These are phyloP conservation scores for Corydoras sp. DNA, from an alignment of 2,113 vertebrate genomes.

Conservation along the genomic window DNA sequence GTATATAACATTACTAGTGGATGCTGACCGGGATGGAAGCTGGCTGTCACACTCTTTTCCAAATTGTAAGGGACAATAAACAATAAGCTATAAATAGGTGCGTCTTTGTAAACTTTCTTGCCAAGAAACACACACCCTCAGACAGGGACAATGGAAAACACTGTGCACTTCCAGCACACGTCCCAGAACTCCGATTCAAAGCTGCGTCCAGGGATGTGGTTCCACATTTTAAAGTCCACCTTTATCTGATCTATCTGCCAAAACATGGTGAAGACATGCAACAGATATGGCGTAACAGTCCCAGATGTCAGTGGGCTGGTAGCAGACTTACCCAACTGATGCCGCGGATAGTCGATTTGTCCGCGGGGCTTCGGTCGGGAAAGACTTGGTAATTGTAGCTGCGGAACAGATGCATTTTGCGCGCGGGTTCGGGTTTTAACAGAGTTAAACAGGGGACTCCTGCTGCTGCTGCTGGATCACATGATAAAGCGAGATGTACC, in stretches of 20 bases:
- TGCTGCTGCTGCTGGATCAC: constrained; percentile 19
- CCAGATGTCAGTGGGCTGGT: neutral
- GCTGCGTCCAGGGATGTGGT: no score
- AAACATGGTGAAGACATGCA: no score
- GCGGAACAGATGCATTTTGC: constrained; percentile 79
- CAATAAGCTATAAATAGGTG: constrained; percentile 68
- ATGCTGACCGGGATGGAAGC: no score
- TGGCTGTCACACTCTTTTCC: constrained; percentile 43
- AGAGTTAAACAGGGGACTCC: constrained; percentile 41
- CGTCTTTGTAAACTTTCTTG: constrained; percentile 42
- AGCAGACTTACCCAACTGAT: constrained; percentile 78
- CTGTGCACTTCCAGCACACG: neutral
- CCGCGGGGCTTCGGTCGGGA: constrained; percentile 63
- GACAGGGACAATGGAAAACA: constrained; percentile 50
- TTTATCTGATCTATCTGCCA: no score
- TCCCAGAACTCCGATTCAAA: neutral
- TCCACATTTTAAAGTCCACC: no score
- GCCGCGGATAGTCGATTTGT: constrained; percentile 69
- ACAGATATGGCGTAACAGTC: no score
- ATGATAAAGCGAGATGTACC: constrained; percentile 32
- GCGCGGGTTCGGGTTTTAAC: constrained; percentile 9
- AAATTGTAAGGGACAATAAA: constrained; percentile 54
- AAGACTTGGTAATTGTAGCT: constrained; percentile 83
- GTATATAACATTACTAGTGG: no score
- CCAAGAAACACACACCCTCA: constrained; percentile 40